phyloP scores from a whole-genome alignment of 2,888 invertebrate genomes.

The Dasysyrphus tricinctus region DNA sequence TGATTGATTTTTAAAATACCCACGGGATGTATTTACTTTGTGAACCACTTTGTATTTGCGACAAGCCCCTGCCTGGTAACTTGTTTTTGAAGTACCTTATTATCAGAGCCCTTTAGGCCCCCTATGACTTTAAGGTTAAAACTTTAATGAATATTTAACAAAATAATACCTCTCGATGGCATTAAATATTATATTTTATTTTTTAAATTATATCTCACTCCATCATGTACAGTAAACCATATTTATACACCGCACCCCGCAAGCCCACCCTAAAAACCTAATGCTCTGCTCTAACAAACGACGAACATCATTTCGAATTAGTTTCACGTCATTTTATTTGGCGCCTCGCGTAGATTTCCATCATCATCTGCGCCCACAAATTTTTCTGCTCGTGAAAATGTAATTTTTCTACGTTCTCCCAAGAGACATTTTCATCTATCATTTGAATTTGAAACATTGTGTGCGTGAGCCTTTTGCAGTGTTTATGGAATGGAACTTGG shows the following conservation, averaged over 20 bases:
- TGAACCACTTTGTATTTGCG: too few species aligned
- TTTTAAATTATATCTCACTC: slow-evolving; percentile 10
- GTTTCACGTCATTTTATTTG: slow-evolving; percentile 59
- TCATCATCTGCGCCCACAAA: slow-evolving; percentile 44
- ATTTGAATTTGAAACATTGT: slow-evolving; percentile 59
- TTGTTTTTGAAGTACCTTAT: too few species aligned
- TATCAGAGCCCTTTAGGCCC: too few species aligned
- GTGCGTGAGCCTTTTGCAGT: slow-evolving; percentile 26
- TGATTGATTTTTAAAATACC: too few species aligned
- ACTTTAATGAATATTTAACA: too few species aligned
- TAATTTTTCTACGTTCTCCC: slow-evolving; percentile 66
- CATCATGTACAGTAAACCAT: background rate
- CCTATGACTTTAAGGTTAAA: too few species aligned
- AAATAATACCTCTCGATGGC: background rate
- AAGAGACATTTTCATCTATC: slow-evolving; percentile 67
- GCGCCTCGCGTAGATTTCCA: slow-evolving; percentile 34
- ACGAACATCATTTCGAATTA: slow-evolving; percentile 69
- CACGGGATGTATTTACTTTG: too few species aligned
- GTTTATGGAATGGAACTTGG: background rate
- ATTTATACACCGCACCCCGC: background rate
- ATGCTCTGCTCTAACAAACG: slow-evolving; percentile 50
- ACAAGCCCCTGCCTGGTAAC: too few species aligned
- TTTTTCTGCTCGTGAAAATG: slow-evolving; percentile 52
- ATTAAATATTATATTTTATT: background rate
- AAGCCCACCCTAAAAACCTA: background rate